Evolutionary conservation across 1,140 invertebrate genomes (phyloP).

Genomic region (Bombus difficillimus): DNA sequence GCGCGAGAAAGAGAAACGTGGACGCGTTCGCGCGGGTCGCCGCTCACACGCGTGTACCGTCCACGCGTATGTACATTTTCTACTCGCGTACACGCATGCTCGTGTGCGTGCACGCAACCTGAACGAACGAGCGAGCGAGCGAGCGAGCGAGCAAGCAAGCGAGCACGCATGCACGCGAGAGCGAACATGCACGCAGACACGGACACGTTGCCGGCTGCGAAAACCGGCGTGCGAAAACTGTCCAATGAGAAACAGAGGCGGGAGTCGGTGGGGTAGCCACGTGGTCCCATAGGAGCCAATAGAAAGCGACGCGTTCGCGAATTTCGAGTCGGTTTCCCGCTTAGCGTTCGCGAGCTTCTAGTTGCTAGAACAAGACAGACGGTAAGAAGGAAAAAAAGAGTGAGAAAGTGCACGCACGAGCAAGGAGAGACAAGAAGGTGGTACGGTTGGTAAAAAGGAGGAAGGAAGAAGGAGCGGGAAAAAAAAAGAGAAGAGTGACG

Average conservation of each 20-base stretch:
- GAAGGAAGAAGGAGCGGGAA: conserved; percentile 39
- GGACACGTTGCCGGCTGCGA: conserved; percentile 58
- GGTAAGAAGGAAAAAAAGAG: conserved; percentile 27
- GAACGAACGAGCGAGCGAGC: neutral
- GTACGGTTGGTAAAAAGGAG: conserved; percentile 51
- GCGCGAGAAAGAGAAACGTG: conserved; percentile 6
- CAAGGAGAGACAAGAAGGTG: conserved; percentile 36
- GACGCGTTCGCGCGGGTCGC: neutral
- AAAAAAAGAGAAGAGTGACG: conserved; percentile 68
- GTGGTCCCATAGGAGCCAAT: conserved; percentile 71
- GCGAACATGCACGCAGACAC: conserved; percentile 50
- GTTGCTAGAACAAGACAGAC: conserved; percentile 54
- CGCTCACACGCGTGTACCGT: neutral
- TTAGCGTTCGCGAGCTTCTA: conserved; percentile 38
- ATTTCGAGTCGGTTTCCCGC: conserved; percentile 72
- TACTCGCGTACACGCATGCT: conserved; percentile 15
- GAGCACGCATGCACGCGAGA: conserved; percentile 38
- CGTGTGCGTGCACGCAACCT: conserved; percentile 16
- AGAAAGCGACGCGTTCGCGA: conserved; percentile 48
- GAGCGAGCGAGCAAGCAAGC: neutral
- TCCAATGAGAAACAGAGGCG: conserved; percentile 70
- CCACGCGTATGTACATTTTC: conserved; percentile 26
- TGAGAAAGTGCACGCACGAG: conserved; percentile 40
- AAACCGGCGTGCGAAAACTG: conserved; percentile 75
- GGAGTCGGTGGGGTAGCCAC: conserved; percentile 72